These are phyloP conservation scores for Thrips palmi DNA, from an alignment of 1,140 invertebrate genomes.

Conservation along the genomic window DNA sequence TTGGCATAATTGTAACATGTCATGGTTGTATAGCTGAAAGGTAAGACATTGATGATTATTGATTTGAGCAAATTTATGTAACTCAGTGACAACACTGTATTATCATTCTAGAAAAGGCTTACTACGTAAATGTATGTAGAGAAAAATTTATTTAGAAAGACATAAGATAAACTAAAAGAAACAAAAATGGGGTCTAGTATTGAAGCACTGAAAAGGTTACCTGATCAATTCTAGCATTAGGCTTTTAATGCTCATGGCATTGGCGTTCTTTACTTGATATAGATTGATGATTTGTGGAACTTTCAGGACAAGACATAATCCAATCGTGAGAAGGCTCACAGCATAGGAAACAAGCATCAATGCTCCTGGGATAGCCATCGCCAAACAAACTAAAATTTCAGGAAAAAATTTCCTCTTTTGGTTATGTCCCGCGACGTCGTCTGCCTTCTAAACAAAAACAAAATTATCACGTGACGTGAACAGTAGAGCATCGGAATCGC, in stretches of 20 bases:
- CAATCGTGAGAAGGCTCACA: slow-evolving; percentile 42
- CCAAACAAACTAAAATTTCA: no score
- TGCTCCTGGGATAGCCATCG: no score
- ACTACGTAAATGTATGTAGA: neutral
- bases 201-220: slow-evolving; percentile 21
- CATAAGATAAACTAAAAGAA: neutral
- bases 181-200: neutral
- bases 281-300: slow-evolving; percentile 48
- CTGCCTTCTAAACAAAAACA: no score
- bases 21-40: slow-evolving; percentile 48
- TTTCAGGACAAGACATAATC: slow-evolving; percentile 45
- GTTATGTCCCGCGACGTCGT: no score
- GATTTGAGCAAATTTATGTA: neutral
- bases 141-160: neutral
- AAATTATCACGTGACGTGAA: no score
- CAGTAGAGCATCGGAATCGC: no score
- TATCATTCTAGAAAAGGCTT: slow-evolving; percentile 4
- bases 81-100: neutral
- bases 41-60: slow-evolving; percentile 10
- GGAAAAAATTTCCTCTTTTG: no score
- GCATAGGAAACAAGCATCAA: slow-evolving; percentile 31
- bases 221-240: slow-evolving; percentile 44
- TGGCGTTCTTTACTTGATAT: slow-evolving; percentile 31
- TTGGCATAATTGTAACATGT: slow-evolving; percentile 49
- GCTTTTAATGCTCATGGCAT: slow-evolving; percentile 38